Base-by-base conservation (phyloP, 1,140 invertebrate genomes). In the Atta texana region DNA sequence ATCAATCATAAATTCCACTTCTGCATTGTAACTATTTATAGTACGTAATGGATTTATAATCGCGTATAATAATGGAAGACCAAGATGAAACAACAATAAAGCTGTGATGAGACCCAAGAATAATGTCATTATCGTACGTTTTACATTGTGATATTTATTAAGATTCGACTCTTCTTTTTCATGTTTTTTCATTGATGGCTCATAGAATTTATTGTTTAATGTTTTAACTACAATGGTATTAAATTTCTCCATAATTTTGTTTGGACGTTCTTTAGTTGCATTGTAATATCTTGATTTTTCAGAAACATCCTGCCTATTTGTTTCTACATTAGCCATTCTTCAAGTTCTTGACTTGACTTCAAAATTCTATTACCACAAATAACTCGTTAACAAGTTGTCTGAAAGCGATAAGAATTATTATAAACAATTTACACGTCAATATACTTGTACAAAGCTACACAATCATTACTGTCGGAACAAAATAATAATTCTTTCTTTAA, bases 341-440 rank as follows among this genome's bases (percentile, higher is more conserved):
- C 14, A 21, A 72, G 16, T 61, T 6, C n/a, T 68, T 34, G 16
- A n/a, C 24, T 24, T 24, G 24, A 24, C 24, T 24, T 61, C 3
- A 82, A 44, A 72, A 34, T 4, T 3, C 49, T 28, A 18, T 0
- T 18, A 8, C 49, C 12, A 24, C 2, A 44, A 16, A 55, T 12
- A 57, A 5, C 18, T 24, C 21, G 31, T 51, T 16, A 82, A 16
- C 5, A 10, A 2, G 21, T 61, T 74, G 0, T 3, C 80, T 84
- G 44, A 75, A 84, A 84, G 31, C n/a, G 28, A 59, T 39, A 75
- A 82, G n/a, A 18, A 82, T 61, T 8, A 31, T 82, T 69, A 24
- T 39, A 21, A 10, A 8, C 5, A 49, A 68, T 39, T 66, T 53
- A 34, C 34, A 7, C 7, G 49, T 34, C 3, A 53, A 68, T 3